phyloP scores from a whole-genome alignment of 2,888 invertebrate species.

The Temnothorax unifasciatus region DNA sequence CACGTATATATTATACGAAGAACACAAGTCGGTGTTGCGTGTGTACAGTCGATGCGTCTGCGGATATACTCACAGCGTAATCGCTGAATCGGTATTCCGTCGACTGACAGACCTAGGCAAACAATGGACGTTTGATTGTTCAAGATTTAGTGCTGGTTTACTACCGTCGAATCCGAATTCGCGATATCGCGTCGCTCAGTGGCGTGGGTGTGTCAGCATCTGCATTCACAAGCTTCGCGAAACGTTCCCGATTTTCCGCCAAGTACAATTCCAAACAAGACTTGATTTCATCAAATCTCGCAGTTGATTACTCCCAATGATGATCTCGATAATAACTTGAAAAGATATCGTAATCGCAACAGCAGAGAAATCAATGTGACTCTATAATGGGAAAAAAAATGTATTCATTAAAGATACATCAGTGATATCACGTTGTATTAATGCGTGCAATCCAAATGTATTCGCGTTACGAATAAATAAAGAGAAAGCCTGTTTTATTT shows the following conservation, averaged over 20 bases:
- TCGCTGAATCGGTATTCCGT: constrained; percentile 79
- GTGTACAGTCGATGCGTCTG: constrained; percentile 54
- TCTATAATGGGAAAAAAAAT: neutral
- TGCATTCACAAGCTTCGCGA: constrained; percentile 52
- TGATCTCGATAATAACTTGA: constrained; percentile 2
- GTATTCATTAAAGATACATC: neutral
- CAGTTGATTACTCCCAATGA: constrained; percentile 37
- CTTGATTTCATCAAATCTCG: constrained; percentile 51
- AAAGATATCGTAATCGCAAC: neutral
- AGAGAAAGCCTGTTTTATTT: neutral
- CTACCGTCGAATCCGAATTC: constrained; percentile 81
- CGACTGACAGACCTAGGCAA: constrained; percentile 81
- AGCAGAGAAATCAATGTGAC: neutral
- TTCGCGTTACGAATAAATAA: neutral
- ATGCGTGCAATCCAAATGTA: neutral
- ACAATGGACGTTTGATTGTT: constrained; percentile 84
- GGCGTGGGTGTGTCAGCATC: constrained; percentile 54
- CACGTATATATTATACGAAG: constrained; percentile 40
- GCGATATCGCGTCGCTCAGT: constrained; percentile 64
- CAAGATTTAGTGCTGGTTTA: constrained; percentile 84
- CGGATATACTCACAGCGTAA: constrained; percentile 64
- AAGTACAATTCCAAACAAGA: constrained; percentile 53
- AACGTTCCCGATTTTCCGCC: constrained; percentile 55
- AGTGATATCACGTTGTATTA: neutral
- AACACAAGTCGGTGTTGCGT: constrained; percentile 50